Evolutionary conservation across 2,888 invertebrate genomes (phyloP), one percentile per base, ranked within the genome.

Genomic region (Idaea aversata): DNA sequence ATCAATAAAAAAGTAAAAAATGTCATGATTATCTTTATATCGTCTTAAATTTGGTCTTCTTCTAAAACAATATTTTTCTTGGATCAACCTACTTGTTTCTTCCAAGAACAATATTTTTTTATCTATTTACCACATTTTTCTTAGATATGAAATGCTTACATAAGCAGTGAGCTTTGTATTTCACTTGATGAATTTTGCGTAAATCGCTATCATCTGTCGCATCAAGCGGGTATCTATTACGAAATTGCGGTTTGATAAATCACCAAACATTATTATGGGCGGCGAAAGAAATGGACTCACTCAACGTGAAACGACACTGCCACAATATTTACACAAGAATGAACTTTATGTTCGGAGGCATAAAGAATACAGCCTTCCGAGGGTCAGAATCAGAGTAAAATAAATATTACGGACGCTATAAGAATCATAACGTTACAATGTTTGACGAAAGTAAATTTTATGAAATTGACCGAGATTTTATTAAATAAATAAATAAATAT

Each of bases 221-320:
- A 89, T 90, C 89, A 87, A 86, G 86, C 87, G 83, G 86, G 88
- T 91, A 90, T 93, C 91, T 93, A 90, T 93, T 91, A 91, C 91
- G 88, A 87, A 90, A 92, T 91, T 92, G 93, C 89, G 84, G 89
- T 91, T 92, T 93, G 91, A 93, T 90, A 91, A 91, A 93, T 91
- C 88, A 86, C 87, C 88, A 84, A 87, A 88, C 92, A 92, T 92
- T 92, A 92, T 91, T 88, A 87, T 85, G 85, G 88, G 88, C 88
- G 90, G 85, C 83, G 83, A 88, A 92, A 91, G 90, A 89, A 93
- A 92, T 93, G 90, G 90, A 86, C 86, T 82, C 85, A 83, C 87
- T 90, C 83, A 86, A 86, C 79, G 82, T 77, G 80, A 88, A 90
- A 87, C 81, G 84, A 84, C 83, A 78, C 76, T 80, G 78, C 78